Base-by-base conservation (phyloP, 2,888 invertebrate species). In the Galeopsomyia nigrocyanea region DNA sequence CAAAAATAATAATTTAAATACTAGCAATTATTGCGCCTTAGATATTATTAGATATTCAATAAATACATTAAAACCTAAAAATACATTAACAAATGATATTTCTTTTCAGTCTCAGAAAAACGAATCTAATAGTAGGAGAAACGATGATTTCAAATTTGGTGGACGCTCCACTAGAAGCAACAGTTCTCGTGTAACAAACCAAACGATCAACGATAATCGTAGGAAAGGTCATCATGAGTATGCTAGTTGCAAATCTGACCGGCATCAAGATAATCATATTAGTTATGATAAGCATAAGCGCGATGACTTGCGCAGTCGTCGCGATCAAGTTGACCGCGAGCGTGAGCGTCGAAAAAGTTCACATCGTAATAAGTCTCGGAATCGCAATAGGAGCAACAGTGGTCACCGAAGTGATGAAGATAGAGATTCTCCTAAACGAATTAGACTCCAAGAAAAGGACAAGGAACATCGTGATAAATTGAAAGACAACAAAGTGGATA, bases 391-490 rank as follows among this genome's bases (percentile, higher is more conserved):
- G 63, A 60, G 60, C 39, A 46, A 57, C 26, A 66, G 26, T 49
- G 58, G 62, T 6, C 68, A 68, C 0, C 13, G 64, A 22, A n/a
- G 49, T n/a, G 77, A 77, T 63, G 77, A 79, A 14, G 75, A 78
- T 53, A 69, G 47, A 56, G 39, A 6, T 26, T 3, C 50, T 46
- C 46, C 71, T 39, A 62, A 71, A 55, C 60, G 50, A 46, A 58
- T 31, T 1, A 68, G 62, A 66, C 3, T 0, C 3, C n/a, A 51
- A 10, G 26, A 62, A 51, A 73, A 55, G n/a, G 47, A 31, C 16
- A 56, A 47, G 22, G n/a, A 31, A 14, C 16, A 19, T n/a, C 3
- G 17, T 10, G 22, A 56, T 1, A 13, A n/a, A 46, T 21, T 47
- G 3, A 22, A 56, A 1, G 39, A 46, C 47, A 0, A 10, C 1